A percentile compares a stretch with the other conserved stretches of the same genome.
Evolutionary conservation across 2,797 vertebrate genomes (phyloP).

Genomic region (Rachycentron canadum): DNA sequence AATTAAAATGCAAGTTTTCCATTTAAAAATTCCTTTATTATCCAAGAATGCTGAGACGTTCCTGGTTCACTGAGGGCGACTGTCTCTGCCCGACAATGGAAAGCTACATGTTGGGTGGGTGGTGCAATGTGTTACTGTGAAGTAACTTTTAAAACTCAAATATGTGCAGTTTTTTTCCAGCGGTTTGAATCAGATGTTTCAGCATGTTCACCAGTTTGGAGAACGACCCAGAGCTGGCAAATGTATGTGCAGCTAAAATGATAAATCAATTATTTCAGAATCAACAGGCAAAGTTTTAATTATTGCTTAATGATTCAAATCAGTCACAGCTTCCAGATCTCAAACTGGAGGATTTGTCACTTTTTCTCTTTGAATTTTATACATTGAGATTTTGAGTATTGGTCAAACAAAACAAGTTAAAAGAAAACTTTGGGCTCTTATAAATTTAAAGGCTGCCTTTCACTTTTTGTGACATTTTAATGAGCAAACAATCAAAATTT

Average conservation of each 20-base stretch:
- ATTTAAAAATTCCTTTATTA: not conserved
- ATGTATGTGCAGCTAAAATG: not conserved
- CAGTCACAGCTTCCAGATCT: not conserved
- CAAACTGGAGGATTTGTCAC: not conserved
- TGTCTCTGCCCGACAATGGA: not conserved
- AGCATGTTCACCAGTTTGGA: not conserved
- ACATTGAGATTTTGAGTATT: not conserved
- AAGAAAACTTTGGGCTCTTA: not conserved
- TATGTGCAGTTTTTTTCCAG: not conserved
- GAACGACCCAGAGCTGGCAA: not conserved
- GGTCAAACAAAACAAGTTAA: not conserved
- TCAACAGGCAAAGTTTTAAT: not conserved
- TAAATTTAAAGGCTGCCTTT: not conserved
- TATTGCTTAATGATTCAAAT: not conserved
- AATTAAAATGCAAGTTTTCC: slow-evolving; percentile 5
- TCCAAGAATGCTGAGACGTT: not conserved
- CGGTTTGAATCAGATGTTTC: not conserved
- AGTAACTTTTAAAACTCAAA: not conserved
- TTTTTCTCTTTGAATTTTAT: not conserved
- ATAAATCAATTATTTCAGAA: not conserved
- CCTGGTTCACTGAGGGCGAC: not conserved
- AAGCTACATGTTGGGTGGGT: not conserved
- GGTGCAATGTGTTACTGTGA: slow-evolving; percentile 4
- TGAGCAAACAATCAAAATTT: not conserved
- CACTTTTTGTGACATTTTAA: not conserved